Evolutionary conservation across 1,140 invertebrate species (phyloP).

Genomic region (Euura lappo): DNA sequence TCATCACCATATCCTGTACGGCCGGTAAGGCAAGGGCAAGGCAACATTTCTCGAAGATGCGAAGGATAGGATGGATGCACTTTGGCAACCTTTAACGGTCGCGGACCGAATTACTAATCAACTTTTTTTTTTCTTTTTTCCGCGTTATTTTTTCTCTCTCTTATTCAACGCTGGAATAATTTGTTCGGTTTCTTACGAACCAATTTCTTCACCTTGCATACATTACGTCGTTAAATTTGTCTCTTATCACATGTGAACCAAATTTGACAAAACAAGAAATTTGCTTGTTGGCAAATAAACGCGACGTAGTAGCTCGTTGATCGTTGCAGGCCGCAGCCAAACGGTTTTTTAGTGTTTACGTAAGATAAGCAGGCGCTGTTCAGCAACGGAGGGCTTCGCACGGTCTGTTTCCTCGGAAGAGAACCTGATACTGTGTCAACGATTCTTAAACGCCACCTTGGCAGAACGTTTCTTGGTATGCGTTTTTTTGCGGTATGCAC

Average conservation of each 20-base stretch:
- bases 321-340: not conserved
- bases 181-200: not conserved
- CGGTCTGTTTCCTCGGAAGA: not conserved
- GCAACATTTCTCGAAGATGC: constrained; percentile 36
- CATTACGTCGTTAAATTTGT: too few relatives aligned
- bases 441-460: too few relatives aligned
- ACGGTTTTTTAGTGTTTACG: not conserved
- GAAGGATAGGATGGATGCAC: constrained; percentile 18
- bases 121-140: constrained; percentile 24
- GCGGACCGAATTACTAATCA: constrained; percentile 42
- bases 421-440: not conserved
- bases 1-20: constrained; percentile 51
- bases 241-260: too few relatives aligned
- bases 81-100: constrained; percentile 48
- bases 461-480: too few relatives aligned
- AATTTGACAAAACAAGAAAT: too few relatives aligned
- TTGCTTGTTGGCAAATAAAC: too few relatives aligned
- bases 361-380: not conserved
- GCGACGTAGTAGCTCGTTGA: too few relatives aligned
- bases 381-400: not conserved
- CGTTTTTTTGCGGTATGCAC: too few relatives aligned
- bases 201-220: too few relatives aligned
- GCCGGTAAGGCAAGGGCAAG: constrained; percentile 48
- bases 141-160: constrained; percentile 5
- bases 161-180: constrained; percentile 7